Percentiles rank a stretch among this genome's conserved stretches.
phyloP scores from a whole-genome alignment of 2,888 invertebrate species.

The Leucania comma region DNA sequence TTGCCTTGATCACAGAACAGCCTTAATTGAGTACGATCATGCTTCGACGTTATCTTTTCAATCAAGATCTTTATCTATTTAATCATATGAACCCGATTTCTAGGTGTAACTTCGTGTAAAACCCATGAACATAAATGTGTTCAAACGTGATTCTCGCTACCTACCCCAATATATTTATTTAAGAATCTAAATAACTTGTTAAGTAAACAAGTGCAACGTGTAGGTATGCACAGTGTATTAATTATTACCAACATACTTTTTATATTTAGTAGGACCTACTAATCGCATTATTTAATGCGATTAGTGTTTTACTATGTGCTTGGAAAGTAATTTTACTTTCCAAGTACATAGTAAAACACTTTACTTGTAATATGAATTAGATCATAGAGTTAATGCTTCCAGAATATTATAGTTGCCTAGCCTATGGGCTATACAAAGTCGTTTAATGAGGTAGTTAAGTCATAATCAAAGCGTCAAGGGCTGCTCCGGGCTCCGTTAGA shows the following conservation, averaged over 20 bases:
- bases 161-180: conserved; percentile 20
- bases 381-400: no score
- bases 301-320: no score
- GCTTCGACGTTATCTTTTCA: conserved; percentile 34
- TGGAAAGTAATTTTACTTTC: no score
- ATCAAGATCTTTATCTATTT: conserved; percentile 38
- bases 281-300: no score
- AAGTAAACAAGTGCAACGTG: background rate
- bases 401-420: background rate
- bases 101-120: conserved; percentile 1
- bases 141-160: conserved; percentile 19
- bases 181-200: background rate
- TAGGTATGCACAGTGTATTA: no score
- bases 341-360: no score
- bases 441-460: conserved; percentile 54
- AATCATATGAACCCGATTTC: background rate
- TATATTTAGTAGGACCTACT: background rate
- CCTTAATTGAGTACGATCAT: conserved; percentile 18
- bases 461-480: conserved; percentile 62
- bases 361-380: no score
- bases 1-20: no score
- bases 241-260: background rate
- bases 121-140: background rate
- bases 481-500: conserved; percentile 53
- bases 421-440: conserved; percentile 36